Base-by-base conservation (phyloP, 2,113 vertebrate genomes). In the Cyanistes caeruleus region DNA sequence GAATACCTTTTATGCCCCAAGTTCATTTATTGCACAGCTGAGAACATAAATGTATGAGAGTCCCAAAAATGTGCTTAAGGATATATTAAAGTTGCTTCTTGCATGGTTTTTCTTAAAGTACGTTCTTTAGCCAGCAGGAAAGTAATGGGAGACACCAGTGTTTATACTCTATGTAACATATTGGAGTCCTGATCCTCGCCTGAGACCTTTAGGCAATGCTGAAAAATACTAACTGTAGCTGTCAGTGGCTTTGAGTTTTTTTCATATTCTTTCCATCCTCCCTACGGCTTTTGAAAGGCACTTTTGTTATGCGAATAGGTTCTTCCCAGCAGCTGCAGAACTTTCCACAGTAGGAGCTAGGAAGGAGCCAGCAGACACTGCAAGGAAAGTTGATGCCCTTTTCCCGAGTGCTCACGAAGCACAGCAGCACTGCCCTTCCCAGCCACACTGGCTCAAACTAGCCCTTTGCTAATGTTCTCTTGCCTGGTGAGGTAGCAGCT, bases 271-370 rank as follows among this genome's bases (percentile, higher is more conserved):
- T 94, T 76, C 85, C 82, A 84, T 43, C 48, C 78, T 87, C 78
- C 43, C 13, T 0, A 83, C 68, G n/a, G 82, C 87, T 83, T 95
- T 86, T 94, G 93, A 95, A 95, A 93, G 93, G 90, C 0, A 2
- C 90, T 95, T 97, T 97, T 96, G 94, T 97, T 97, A 95, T 96
- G 95, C 22, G 56, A 91, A 95, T 97, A 23, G 83, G 41, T 94
- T 95, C 94, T 86, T 97, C 73, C 95, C 77, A 68, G 91, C 96
- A 97, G 95, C 95, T 95, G 93, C 91, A 87, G 89, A 87, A 92
- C 93, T 95, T 95, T 92, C 84, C 86, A 31, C 80, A 60, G 76
- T 5, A 48, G 64, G 76, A 78, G 80, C 83, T 91, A 35, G 56
- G 52, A 93, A 87, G 46, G 65, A 95, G 93, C 80, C 94, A 94